phyloP scores from a whole-genome alignment of 2,113 vertebrate species.

The Rattus rattus region DNA sequence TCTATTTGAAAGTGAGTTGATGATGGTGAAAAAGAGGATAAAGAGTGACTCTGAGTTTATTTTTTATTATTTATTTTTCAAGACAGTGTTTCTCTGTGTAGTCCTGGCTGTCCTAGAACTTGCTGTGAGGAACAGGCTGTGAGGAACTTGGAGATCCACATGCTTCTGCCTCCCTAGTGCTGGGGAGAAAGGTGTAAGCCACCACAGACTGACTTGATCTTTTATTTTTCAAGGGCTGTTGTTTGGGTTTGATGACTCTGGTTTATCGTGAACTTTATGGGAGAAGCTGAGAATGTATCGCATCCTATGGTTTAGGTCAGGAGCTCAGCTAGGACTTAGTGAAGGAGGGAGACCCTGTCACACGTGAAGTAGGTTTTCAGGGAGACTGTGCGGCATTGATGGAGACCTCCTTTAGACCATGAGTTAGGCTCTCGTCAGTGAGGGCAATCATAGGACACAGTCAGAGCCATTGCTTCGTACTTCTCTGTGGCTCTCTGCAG shows the following conservation, averaged over 20 bases:
- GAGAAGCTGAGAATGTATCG: background rate
- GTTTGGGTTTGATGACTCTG: background rate
- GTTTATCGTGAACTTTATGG: background rate
- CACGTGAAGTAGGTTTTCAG: background rate
- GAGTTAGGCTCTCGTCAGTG: background rate
- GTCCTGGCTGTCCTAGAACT: background rate
- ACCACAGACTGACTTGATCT: background rate
- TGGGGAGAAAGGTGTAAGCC: background rate
- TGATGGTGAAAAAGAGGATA: background rate
- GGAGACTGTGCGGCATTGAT: background rate
- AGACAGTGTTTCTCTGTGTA: background rate
- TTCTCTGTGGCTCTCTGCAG: background rate
- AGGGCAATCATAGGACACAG: background rate
- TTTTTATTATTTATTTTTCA: background rate
- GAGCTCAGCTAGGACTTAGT: background rate
- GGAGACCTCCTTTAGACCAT: fast-evolving
- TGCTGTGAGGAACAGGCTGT: no score
- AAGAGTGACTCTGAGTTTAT: background rate
- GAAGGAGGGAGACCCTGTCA: background rate
- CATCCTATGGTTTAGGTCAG: background rate
- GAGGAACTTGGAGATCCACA: no score
- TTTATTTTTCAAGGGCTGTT: background rate
- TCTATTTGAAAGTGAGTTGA: background rate
- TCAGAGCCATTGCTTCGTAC: background rate
- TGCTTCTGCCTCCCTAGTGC: background rate